phyloP scores from a whole-genome alignment of 2,888 invertebrate species.

The Epinotia demarniana region DNA sequence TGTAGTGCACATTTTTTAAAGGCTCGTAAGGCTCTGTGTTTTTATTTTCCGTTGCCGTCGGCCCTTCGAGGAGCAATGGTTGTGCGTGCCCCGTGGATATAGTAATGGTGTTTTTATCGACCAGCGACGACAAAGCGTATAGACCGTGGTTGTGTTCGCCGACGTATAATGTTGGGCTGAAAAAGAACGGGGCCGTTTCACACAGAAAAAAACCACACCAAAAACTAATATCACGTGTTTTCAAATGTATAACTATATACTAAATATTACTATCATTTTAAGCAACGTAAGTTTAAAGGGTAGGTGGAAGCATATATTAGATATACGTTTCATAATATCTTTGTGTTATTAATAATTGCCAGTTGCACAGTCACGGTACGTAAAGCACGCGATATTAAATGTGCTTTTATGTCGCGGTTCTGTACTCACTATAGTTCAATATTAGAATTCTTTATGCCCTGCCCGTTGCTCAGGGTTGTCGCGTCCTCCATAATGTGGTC shows the following conservation, averaged over 20 bases:
- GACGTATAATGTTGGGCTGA: slow-evolving; percentile 95
- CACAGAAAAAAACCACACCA: not conserved
- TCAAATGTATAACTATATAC: too few species aligned
- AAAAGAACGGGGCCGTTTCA: slow-evolving; percentile 57
- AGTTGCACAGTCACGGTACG: not conserved
- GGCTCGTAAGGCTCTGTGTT: slow-evolving; percentile 73
- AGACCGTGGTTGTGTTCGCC: slow-evolving; percentile 94
- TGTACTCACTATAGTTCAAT: slow-evolving; percentile 85
- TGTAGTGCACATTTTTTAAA: slow-evolving; percentile 78
- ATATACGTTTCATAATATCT: too few species aligned
- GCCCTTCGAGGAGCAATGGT: slow-evolving; percentile 90
- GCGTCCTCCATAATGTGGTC: slow-evolving; percentile 87
- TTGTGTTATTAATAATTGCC: not conserved
- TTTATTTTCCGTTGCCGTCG: slow-evolving; percentile 67
- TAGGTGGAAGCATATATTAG: too few species aligned
- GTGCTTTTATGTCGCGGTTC: not conserved
- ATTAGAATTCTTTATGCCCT: slow-evolving; percentile 84
- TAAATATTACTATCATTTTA: too few species aligned
- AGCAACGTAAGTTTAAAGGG: too few species aligned
- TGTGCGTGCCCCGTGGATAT: slow-evolving; percentile 89
- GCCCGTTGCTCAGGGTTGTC: slow-evolving; percentile 80
- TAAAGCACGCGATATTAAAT: not conserved
- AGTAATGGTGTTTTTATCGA: slow-evolving; percentile 95
- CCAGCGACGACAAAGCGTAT: slow-evolving; percentile 96
- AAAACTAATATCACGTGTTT: too few species aligned